These are phyloP conservation scores for Epinephelus lanceolatus DNA, from an alignment of 2,113 vertebrate species.

Conservation along the genomic window DNA sequence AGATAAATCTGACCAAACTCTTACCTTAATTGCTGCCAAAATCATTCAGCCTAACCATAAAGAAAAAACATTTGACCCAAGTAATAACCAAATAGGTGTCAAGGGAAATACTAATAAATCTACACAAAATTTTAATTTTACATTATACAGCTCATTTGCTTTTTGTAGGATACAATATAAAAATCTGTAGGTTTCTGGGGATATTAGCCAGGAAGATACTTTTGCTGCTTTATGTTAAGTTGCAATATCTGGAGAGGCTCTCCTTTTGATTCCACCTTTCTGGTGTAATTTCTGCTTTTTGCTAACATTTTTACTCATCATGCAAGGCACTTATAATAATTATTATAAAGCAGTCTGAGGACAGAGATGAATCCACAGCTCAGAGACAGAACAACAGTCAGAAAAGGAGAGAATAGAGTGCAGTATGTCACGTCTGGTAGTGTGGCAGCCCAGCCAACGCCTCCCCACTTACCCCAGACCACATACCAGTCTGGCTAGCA, in stretches of 20 bases:
- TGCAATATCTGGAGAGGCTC: not conserved
- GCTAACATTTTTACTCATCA: slow-evolving; percentile 25
- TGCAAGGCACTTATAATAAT: slow-evolving; percentile 30
- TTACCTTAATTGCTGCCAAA: not conserved
- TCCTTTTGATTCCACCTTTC: not conserved
- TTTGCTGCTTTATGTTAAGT: not conserved
- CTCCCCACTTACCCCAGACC: slow-evolving; percentile 78
- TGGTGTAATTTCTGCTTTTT: not conserved
- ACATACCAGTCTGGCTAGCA: slow-evolving; percentile 79
- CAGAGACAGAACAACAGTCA: slow-evolving; percentile 69
- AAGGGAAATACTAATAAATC: not conserved
- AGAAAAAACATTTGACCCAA: not conserved
- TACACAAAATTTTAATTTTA: not conserved
- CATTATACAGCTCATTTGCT: not conserved
- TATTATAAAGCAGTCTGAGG: slow-evolving; percentile 45
- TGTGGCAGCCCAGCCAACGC: slow-evolving; percentile 72
- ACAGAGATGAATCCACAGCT: slow-evolving; percentile 55
- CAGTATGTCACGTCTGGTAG: slow-evolving; percentile 79
- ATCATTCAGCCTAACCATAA: not conserved
- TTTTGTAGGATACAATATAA: not conserved
- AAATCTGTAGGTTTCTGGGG: not conserved
- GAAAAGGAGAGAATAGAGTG: slow-evolving; percentile 57
- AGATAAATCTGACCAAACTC: not conserved
- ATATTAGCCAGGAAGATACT: not conserved
- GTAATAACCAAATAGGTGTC: not conserved